Conservation (phyloP, 1,140 invertebrate genomes). For the Limonius californicus region DNA sequence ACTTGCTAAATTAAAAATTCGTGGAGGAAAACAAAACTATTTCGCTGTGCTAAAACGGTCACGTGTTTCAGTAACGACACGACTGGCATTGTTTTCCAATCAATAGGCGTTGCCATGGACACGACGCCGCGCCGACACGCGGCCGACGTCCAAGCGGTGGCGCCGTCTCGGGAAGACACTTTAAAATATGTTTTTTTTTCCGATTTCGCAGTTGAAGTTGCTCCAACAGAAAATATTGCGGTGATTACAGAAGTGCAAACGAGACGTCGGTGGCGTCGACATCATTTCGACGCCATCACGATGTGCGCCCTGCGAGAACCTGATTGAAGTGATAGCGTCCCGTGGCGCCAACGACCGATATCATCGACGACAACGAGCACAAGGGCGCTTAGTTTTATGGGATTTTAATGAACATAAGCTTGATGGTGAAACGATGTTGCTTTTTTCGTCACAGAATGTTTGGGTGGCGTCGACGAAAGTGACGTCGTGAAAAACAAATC, state of each 20-base stretch:
- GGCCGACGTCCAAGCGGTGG: constrained; percentile 8
- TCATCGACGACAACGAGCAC: constrained; percentile 29
- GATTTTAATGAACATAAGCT: constrained; percentile 34
- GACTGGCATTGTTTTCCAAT: constrained; percentile 30
- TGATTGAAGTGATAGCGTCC: constrained; percentile 34
- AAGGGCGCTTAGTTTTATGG: constrained; percentile 29
- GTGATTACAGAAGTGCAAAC: constrained; percentile 18
- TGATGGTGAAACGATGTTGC: constrained; percentile 26
- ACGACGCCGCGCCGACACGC: constrained; percentile 16
- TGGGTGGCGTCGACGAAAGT: not conserved
- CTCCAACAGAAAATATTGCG: not conserved
- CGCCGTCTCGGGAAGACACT: constrained; percentile 21
- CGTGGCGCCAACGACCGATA: constrained; percentile 31
- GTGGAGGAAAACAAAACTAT: no score
- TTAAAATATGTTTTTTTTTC: not conserved
- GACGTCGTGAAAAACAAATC: constrained; percentile 3
- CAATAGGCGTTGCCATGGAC: constrained; percentile 13
- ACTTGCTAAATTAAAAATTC: no score
- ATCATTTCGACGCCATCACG: constrained; percentile 15
- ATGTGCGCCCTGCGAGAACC: not conserved
- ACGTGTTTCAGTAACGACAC: constrained; percentile 22
- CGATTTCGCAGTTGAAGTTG: not conserved
- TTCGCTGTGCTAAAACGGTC: no score
- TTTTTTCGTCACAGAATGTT: constrained; percentile 26
- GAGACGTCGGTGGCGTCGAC: constrained; percentile 21